Evolutionary conservation across 2,797 vertebrate genomes (phyloP), one percentile per base, ranked within the genome.

Genomic region (Cuculus canorus): DNA sequence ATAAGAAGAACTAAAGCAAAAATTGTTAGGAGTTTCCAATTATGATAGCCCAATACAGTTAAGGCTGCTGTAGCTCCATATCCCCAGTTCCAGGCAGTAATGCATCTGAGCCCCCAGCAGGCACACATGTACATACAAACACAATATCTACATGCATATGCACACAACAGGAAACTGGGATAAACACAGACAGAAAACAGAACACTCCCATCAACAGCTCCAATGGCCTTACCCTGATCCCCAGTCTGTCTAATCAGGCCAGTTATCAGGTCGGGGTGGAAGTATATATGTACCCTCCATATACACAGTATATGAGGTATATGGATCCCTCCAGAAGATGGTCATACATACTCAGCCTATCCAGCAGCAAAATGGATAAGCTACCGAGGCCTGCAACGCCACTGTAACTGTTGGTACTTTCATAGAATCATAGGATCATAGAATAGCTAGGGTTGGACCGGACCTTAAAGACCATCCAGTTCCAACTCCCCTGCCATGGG

Each of bases 101-200:
- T 0, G 1, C 68, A 17, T 13, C 21, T 25, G 17, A 53, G 11
- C 22, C 13, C 17, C 13, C 48, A 47, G n/a, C 12, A 85, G 53
- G 30, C 1, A 5, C 13, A 64, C 6, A 10, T 6, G 14, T 37
- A 17, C 24, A 61, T 0, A 0, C 28, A 33, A 24, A 48, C 0
- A 1, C 4, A 10, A 28, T 22, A 27, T 7, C 3, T 12, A 17
- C 4, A 23, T 6, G 17, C 13, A 7, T 25, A 24, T 17, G 18
- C 28, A 78, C 33, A 45, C 24, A 52, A 43, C 5, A 43, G 54
- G 9, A 21, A 37, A 45, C 17, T 11, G 24, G 15, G 17, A 63
- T 11, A 17, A 66, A 25, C 30, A 56, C 4, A 86, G 19, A 25
- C 7, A 79, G 50, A 80, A 86, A 77, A 48, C 8, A 25, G 24